Conservation (phyloP, 1,140 invertebrate genomes). For the Hycleus cichorii region DNA sequence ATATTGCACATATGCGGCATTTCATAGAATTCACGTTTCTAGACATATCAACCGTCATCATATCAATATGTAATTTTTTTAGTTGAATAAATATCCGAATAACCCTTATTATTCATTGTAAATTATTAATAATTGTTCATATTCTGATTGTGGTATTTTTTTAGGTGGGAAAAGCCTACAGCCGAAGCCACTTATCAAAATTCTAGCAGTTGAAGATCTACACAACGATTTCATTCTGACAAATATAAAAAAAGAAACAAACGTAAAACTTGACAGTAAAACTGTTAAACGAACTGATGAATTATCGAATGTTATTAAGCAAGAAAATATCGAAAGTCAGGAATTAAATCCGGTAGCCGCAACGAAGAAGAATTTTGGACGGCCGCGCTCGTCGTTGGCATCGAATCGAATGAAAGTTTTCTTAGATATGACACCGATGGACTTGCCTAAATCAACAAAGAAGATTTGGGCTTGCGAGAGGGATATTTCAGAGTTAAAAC, state of each 20-base stretch:
- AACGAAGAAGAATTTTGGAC: not conserved
- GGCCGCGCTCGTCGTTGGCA: not conserved
- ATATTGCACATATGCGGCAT: constrained; percentile 22
- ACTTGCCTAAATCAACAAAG: constrained; percentile 15
- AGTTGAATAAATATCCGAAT: no score
- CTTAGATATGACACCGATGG: constrained; percentile 26
- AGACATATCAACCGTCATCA: no score
- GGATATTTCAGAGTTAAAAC: constrained; percentile 22
- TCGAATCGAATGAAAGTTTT: constrained; percentile 28
- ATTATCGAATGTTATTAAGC: no score
- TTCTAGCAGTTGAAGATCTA: constrained; percentile 26
- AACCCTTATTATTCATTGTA: no score
- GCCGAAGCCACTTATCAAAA: constrained; percentile 20
- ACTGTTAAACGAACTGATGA: no score
- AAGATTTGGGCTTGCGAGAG: constrained; percentile 24
- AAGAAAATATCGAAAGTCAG: no score
- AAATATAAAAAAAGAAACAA: constrained; percentile 24
- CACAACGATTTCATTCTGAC: constrained; percentile 26
- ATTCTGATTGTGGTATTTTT: not conserved
- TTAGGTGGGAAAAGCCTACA: constrained; percentile 4
- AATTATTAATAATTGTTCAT: no score
- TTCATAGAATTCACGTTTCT: constrained; percentile 19
- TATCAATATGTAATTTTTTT: no score
- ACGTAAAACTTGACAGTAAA: no score
- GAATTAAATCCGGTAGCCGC: no score